Evolutionary conservation across 2,113 vertebrate species (phyloP), one percentile per base, ranked within the genome.

Genomic region (Varanus salvator): DNA sequence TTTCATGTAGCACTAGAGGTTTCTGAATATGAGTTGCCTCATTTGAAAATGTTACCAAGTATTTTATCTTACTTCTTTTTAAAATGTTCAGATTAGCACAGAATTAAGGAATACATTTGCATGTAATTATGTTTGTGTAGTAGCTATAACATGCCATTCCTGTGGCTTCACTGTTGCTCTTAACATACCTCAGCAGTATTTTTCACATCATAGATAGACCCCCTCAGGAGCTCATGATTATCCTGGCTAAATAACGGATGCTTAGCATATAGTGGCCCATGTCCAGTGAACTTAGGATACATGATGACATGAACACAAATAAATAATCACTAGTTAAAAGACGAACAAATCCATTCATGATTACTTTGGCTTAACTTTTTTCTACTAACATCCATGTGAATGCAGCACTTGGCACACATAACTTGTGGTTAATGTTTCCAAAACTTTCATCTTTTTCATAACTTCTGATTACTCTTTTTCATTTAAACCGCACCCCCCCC

Each of bases 351-450:
- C 15, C 34, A 44, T 82, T 88, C 68, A 82, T 60, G 7, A 57
- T 88, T 57, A 74, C 8, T 60, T 74, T 74, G 50, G 23, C 25
- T 81, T 72, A 60, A 29, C 23, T 81, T 52, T 72, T 15, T 9
- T 27, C 38, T n/a, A 66, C 29, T 50, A 17, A 71, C 54, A 25
- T 12, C n/a, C 21, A 74, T 74, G n/a, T 72, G 52, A 88, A 84
- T 84, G 29, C 68, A 82, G 44, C 31, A 82, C 52, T 5, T 74
- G 87, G 27, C 80, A 38, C 72, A 69, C 21, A 68, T 72, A 54
- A 29, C 25, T 71, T 88, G 64, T 80, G 76, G 44, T 87, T 78
- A 68, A 54, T 54, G 44, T 72, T 80, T 80, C 64, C 87, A 89
- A 44, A 64, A 9, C 23, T n/a, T 88, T 29, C 52, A 29, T 31